phyloP scores from a whole-genome alignment of 2,797 vertebrate genomes.

The Lacerta viridis region DNA sequence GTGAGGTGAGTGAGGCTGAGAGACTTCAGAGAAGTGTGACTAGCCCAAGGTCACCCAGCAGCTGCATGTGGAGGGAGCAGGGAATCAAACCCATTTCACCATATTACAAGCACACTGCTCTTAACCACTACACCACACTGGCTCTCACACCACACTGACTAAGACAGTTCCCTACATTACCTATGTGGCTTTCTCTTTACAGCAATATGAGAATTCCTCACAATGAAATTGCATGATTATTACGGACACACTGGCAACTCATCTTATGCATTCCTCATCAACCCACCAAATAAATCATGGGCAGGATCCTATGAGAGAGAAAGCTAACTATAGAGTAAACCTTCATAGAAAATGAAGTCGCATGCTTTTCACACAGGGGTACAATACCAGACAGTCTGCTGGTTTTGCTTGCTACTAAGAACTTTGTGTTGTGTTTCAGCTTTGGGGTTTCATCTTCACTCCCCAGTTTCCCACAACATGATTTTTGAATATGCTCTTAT shows the following conservation, averaged over 20 bases:
- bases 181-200: slow-evolving; percentile 22
- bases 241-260: not conserved
- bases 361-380: slow-evolving; percentile 16
- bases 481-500: slow-evolving; percentile 4
- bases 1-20: no score
- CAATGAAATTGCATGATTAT: slow-evolving; percentile 2
- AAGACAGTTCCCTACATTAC: no score
- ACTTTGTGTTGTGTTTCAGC: not conserved
- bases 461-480: not conserved
- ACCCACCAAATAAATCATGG: slow-evolving; percentile 45
- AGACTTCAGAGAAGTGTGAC: no score
- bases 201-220: slow-evolving; percentile 47
- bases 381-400: not conserved
- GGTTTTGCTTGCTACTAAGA: slow-evolving; percentile 39
- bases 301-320: slow-evolving; percentile 5
- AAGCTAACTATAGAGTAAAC: slow-evolving; percentile 48
- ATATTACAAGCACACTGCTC: no score
- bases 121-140: no score
- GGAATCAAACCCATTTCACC: no score
- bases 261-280: slow-evolving; percentile 43
- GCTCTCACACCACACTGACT: no score
- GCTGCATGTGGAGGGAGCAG: no score
- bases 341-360: slow-evolving; percentile 33
- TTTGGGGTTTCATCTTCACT: not conserved
- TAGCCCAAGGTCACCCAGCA: no score